Evolutionary conservation across 2,888 invertebrate genomes (phyloP).

Genomic region (Polymixis lichenea): DNA sequence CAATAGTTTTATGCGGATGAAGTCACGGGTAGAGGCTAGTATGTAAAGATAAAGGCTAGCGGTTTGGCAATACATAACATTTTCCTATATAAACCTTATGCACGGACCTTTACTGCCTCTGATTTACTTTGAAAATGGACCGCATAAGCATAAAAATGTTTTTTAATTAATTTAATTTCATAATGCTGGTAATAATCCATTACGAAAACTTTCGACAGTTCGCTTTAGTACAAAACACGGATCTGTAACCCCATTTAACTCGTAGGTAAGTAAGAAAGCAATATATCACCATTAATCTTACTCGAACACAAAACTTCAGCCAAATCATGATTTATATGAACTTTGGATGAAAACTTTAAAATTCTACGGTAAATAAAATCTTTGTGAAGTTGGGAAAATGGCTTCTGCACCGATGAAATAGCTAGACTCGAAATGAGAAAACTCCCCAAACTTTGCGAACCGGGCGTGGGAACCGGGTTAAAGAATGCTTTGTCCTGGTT

Average conservation of each 20-base stretch:
- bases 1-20: no score
- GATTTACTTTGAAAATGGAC: neutral
- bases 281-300: conserved; percentile 52
- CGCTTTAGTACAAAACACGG: neutral
- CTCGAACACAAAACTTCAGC: conserved; percentile 38
- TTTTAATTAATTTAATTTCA: no score
- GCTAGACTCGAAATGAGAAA: conserved; percentile 57
- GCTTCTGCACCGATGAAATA: conserved; percentile 36
- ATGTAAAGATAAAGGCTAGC: no score
- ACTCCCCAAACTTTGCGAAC: conserved; percentile 35
- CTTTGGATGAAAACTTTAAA: conserved; percentile 56
- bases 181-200: neutral
- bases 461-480: conserved; percentile 5
- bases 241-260: conserved; percentile 26
- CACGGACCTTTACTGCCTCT: neutral
- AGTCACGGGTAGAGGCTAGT: no score
- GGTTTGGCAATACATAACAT: neutral
- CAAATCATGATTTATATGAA: conserved; percentile 59
- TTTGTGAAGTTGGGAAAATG: conserved; percentile 33
- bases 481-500: conserved; percentile 47
- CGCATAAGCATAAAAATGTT: neutral
- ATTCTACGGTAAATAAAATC: conserved; percentile 61
- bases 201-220: neutral
- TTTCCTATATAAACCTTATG: no score
- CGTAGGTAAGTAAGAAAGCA: conserved; percentile 4